phyloP scores from a whole-genome alignment of 2,888 invertebrate species.

The Aphrophora alni region DNA sequence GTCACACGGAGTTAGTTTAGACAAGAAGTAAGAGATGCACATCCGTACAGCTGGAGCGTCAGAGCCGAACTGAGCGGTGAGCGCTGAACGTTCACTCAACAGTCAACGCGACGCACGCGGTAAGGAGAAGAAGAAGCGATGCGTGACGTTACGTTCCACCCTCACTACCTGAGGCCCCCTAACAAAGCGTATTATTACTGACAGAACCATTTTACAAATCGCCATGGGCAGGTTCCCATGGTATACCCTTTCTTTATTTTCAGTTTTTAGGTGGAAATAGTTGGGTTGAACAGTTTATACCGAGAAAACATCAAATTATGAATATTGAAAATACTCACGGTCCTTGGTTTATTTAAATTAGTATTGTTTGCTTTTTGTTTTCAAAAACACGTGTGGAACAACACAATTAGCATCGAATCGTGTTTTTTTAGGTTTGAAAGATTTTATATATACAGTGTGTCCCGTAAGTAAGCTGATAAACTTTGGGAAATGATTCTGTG shows the following conservation, averaged over 20 bases:
- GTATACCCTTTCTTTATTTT: slow-evolving; percentile 9
- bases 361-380: not conserved
- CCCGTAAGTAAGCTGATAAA: no score
- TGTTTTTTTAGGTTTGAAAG: no score
- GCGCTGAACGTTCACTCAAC: not conserved
- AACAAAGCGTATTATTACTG: slow-evolving; percentile 6
- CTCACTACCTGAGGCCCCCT: slow-evolving; percentile 7
- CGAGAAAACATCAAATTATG: not conserved
- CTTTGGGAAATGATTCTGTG: no score
- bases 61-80: not conserved
- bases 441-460: no score
- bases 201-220: slow-evolving; percentile 9
- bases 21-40: not conserved
- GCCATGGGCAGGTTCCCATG: not conserved
- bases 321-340: not conserved
- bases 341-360: not conserved
- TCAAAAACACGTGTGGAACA: no score
- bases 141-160: not conserved
- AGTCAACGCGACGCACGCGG: not conserved
- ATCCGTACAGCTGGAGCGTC: not conserved
- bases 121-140: not conserved
- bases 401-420: no score
- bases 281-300: not conserved
- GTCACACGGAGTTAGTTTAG: not conserved
- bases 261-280: not conserved